Evolutionary conservation across 2,113 vertebrate species (phyloP), one percentile per base, ranked within the genome.

Genomic region (Corynorhinus townsendii): DNA sequence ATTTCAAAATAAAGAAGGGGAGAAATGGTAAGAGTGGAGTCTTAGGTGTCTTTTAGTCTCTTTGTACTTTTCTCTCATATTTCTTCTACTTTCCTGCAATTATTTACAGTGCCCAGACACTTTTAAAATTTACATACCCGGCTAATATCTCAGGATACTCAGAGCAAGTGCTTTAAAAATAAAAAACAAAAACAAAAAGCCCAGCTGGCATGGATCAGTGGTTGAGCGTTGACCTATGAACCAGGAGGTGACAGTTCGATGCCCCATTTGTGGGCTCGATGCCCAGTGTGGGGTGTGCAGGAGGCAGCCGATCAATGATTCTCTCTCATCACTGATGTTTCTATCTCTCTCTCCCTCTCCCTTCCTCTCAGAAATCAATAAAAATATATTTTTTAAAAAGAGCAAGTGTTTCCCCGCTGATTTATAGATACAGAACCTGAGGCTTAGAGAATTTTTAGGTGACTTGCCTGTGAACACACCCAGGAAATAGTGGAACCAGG

Each of bases 1-100:
- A 30, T 17, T 91, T 77, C 35, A 76, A 66, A 59, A 12, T 92
- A 52, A 81, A 83, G 45, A 66, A 17, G 28, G 9, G 56, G n/a
- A 64, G 40, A 38, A 8, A 40, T 75, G 52, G 30, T 24, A 64
- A 54, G 88, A 88, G 20, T n/a, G 49, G 30, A 64, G 52, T 47
- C 49, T 47, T 92, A 22, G 45, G 10, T 81, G 16, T 73, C 72
- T 69, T 54, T 69, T 84, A 68, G 45, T 66, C 49, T 40, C 30
- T 94, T 87, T 52, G 56, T 77, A 28, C 49, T 90, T 95, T 77
- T 86, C 9, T 82, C 84, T 75, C 59, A 43, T 93, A 80, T 59
- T 84, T 89, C 40, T 47, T 79, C 89, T 92, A 38, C 43, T 35
- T 76, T 93, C 79, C 14, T 54, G 59, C 80, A 94, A 54, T 62